Conservation (phyloP, 2,113 vertebrate genomes). For the Scatophagus argus region DNA sequence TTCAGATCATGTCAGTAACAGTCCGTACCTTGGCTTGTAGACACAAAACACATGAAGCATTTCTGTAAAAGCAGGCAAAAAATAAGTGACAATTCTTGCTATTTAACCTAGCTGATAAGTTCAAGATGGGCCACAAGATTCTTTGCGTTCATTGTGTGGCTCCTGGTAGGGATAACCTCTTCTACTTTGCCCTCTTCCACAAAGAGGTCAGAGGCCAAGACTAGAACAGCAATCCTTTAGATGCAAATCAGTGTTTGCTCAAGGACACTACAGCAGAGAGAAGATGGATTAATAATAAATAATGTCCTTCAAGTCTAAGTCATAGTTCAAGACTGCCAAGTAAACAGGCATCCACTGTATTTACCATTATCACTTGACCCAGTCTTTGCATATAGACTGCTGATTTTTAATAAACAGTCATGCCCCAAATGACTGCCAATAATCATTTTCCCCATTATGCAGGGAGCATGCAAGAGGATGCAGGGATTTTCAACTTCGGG, state of each 20-base stretch:
- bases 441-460: neutral
- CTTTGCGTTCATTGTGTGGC: neutral
- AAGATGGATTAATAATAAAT: slow-evolving; percentile 12
- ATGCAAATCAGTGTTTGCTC: slow-evolving; percentile 45
- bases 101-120: slow-evolving; percentile 27
- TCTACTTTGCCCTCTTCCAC: neutral
- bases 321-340: neutral
- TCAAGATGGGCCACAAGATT: neutral
- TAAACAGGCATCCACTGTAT: slow-evolving; percentile 15
- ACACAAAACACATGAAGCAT: neutral
- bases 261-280: slow-evolving; percentile 6
- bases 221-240: slow-evolving; percentile 15
- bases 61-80: neutral
- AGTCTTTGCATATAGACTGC: slow-evolving; percentile 1
- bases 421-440: neutral
- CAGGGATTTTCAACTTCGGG: neutral
- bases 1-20: neutral
- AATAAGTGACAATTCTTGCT: neutral
- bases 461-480: slow-evolving; percentile 24
- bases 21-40: neutral
- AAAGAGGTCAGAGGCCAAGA: slow-evolving; percentile 48
- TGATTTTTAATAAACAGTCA: neutral
- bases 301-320: slow-evolving; percentile 16
- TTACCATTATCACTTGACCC: neutral
- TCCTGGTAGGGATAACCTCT: slow-evolving; percentile 15